Evolutionary conservation across 2,888 invertebrate species (phyloP).

Genomic region (Cerastoderma edule): DNA sequence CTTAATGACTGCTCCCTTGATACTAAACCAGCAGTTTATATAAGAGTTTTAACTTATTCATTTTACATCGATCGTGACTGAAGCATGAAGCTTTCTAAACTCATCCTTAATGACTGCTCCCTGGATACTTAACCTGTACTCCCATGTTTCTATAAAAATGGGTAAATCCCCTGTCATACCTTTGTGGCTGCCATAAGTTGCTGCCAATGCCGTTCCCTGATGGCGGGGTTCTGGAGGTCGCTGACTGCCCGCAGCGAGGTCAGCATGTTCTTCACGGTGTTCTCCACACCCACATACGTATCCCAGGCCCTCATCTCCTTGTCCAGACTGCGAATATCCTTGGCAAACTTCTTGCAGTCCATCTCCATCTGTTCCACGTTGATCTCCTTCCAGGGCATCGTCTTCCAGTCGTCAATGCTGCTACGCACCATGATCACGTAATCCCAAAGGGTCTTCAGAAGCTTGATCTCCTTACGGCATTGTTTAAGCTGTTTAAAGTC

Average conservation of each 20-base stretch:
- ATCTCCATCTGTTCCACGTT: constrained; percentile 99
- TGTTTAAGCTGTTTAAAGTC: constrained; percentile 96
- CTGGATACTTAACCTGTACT: no score
- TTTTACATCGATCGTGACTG: no score
- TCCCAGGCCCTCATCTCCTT: constrained; percentile 98
- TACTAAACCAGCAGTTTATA: no score
- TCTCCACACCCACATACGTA: constrained; percentile 93
- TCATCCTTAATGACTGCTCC: no score
- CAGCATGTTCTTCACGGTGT: constrained; percentile 97
- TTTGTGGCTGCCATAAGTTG: constrained; percentile 98
- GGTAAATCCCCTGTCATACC: constrained; percentile 80
- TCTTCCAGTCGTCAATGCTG: constrained; percentile 97
- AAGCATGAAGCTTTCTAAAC: no score
- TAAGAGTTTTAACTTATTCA: no score
- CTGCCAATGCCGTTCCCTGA: constrained; percentile 98
- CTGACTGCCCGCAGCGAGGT: constrained; percentile 97
- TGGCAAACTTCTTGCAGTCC: constrained; percentile 98
- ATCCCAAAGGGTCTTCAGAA: constrained; percentile 95
- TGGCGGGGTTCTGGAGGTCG: constrained; percentile 97
- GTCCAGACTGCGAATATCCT: constrained; percentile 89
- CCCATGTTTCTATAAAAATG: no score
- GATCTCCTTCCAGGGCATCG: constrained; percentile 97
- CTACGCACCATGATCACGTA: constrained; percentile 94
- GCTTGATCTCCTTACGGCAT: constrained; percentile 93
- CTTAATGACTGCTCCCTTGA: no score